Evolutionary conservation across 2,888 invertebrate species (phyloP).

Genomic region (Perizoma flavofasciatum): DNA sequence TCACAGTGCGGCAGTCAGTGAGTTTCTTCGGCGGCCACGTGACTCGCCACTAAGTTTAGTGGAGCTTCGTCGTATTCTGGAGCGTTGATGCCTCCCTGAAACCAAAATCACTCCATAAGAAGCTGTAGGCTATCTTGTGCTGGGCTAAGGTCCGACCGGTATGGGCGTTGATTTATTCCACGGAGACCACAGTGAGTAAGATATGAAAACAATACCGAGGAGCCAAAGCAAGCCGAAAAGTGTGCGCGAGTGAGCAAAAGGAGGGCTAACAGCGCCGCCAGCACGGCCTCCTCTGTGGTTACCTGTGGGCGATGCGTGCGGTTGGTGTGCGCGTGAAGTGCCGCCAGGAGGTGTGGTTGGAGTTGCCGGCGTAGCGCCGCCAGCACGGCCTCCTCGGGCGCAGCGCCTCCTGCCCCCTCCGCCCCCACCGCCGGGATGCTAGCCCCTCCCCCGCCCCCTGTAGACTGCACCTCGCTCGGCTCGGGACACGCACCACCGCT

Average conservation of each 20-base stretch:
- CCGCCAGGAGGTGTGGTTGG: slow-evolving; percentile 85
- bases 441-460: slow-evolving; percentile 31
- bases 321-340: slow-evolving; percentile 76
- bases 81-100: slow-evolving; percentile 69
- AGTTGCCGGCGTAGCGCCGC: slow-evolving; percentile 87
- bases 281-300: neutral
- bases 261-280: too few relatives aligned
- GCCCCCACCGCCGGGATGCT: slow-evolving; percentile 34
- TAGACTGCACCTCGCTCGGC: slow-evolving; percentile 28
- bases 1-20: slow-evolving; percentile 66
- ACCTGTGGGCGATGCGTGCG: slow-evolving; percentile 48
- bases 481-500: slow-evolving; percentile 50
- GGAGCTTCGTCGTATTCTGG: slow-evolving; percentile 85
- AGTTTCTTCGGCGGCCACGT: slow-evolving; percentile 86
- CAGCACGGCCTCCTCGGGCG: slow-evolving; percentile 86
- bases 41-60: slow-evolving; percentile 88
- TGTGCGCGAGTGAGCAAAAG: too few relatives aligned
- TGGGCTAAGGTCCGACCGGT: too few relatives aligned
- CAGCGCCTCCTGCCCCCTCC: slow-evolving; percentile 37
- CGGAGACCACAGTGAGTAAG: too few relatives aligned
- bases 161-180: too few relatives aligned
- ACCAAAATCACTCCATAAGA: slow-evolving; percentile 1
- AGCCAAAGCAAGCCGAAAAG: too few relatives aligned
- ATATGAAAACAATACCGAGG: too few relatives aligned
- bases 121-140: too few relatives aligned